Evolutionary conservation across 1,140 invertebrate species (phyloP), one percentile per base, ranked within the genome.

Genomic region (Drusus annulatus): DNA sequence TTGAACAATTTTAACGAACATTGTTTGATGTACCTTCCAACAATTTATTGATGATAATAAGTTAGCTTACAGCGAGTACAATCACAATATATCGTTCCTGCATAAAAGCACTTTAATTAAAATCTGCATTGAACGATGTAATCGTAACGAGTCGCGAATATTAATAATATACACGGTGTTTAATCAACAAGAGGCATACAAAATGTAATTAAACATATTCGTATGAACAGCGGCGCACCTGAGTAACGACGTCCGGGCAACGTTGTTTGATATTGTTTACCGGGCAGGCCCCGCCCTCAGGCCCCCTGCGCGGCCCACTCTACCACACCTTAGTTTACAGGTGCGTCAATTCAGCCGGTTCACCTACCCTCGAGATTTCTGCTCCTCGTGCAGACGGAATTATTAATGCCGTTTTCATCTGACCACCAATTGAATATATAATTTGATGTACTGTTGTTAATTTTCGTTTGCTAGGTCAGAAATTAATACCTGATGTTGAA

Each of bases 261-360:
- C 17, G 65, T 45, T 69, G 65, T 45, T 45, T 50, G 65, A 69
- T 69, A 69, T 50, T 69, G 17, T 69, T 69, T 69, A 69, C 65
- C 65, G 65, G 65, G 65, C 28, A 69, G 45, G 65, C 36, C n/a
- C 65, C 65, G 65, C 65, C 65, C 15, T 13, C n/a, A 23, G 2
- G 5, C 17, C 65, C 36, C 65, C 65, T 36, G 8, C 1, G 1
- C 15, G n/a, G 13, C 17, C 16, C 65, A 15, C 36, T 8, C 31
- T 23, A 17, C 65, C 17, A 19, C 65, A 65, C 62, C 62, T 65
- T 45, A 45, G 8, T 45, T 45, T 28, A 28, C 65, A 69, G 65
- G 65, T 69, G 65, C 31, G 65, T 51, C 65, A 17, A n/a, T 51
- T 69, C 31, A 28, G 10, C 10, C 36, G 36, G 36, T 45, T 5